Evolutionary conservation across 2,797 vertebrate genomes (phyloP), one percentile per base, ranked within the genome.

Genomic region (Bucorvus abyssinicus): DNA sequence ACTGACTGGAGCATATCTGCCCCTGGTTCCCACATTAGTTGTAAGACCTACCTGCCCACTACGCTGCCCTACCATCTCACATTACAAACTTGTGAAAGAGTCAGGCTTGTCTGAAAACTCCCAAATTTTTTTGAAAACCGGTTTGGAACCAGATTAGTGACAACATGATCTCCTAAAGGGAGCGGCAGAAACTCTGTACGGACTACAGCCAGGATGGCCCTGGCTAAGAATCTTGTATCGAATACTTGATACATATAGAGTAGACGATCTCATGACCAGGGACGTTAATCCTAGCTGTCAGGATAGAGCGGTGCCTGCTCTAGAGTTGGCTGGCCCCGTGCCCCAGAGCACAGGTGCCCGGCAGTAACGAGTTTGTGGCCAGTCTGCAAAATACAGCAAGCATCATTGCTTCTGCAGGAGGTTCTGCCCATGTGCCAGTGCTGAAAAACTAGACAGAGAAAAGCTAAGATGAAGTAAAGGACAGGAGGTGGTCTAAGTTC

Each of bases 311-410:
- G 38, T 74, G 92, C 91, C 93, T 92, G 57, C 79, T 95, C 90
- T 96, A 93, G 87, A 82, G 81, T 30, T 81, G 84, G 74, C 92
- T 97, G 96, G 94, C 95, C 57, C 74, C 11, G 2, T 81, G 94
- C 94, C 96, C 89, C 6, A 6, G 85, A 91, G 93, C 91, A 96
- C 96, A 97, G 96, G 93, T 98, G 96, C 85, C 73, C 49, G 0
- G 91, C 87, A 96, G 79, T 78, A 80, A 95, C 6, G 20, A 78
- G 71, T 70, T 87, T 93, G 91, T 80, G 91, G 94, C 45, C 84
- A 97, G 96, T 60, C 91, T n/a, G 76, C 73, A 91, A 88, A 95
- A 90, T 93, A 64, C 68, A 49, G 47, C 7, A 24, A 45, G 5
- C 92, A 94, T 82, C 86, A 45, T 29, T 83, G 83, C 69, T 92